Evolutionary conservation across 2,888 invertebrate species (phyloP), one percentile per base, ranked within the genome.

Genomic region (Sinopyrophorus schimmeli): DNA sequence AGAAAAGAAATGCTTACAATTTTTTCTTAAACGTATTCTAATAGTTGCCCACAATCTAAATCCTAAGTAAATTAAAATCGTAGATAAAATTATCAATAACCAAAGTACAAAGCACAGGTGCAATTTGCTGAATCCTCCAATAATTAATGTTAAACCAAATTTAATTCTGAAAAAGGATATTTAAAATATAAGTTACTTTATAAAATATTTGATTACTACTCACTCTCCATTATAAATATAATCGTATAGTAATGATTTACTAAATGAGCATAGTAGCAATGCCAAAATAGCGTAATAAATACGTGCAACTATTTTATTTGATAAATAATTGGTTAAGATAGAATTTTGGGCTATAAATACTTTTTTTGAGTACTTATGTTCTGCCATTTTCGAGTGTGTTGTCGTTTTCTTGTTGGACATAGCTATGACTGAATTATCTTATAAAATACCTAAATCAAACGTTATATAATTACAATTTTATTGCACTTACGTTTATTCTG

Each of bases 221-320:
- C 77, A 88, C 91, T 81, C 82, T 72, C 87, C 89, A 52, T 80
- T 80, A 53, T 86, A 82, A 43, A 89, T 75, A 62, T 87, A 79
- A 67, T 92, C 91, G 62, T 83, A 81, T 6, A 85, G 76, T 11
- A 84, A 76, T 3, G 87, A 87, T 61, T 91, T 84, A 44, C 88
- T 73, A 34, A 88, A 79, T 54, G 91, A 76, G 20, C 86, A 75
- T 38, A 90, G 76, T 18, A 93, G 75, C 56, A 87, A 84, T 9
- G 86, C 87, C 31, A 87, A 79, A 71, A 91, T 92, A 57, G 93
- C 84, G 68, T 93, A 86, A 70, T 92, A 90, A 57, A 94, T 84
- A 2, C 91, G 86, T 60, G 82, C 80, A 62, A 94, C 84, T 93
- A 92, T 37, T 83, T 80, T 35, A 84, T 81, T 65, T 86, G 80